Base-by-base conservation (phyloP, 2,113 vertebrate species). In the Grammomys dolichurus region DNA sequence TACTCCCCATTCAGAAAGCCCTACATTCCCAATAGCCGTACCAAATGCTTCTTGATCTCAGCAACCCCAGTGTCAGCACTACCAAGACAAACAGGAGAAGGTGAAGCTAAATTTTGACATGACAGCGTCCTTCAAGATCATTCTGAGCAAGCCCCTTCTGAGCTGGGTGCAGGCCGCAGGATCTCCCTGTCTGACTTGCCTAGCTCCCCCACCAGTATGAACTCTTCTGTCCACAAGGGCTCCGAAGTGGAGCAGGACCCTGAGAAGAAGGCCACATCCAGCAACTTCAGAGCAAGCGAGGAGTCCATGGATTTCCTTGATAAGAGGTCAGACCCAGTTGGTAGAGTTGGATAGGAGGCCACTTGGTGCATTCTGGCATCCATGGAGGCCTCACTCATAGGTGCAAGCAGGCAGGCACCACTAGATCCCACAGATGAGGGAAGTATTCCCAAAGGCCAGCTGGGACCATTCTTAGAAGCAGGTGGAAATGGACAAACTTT, bases 231-330 rank as follows among this genome's bases (percentile, higher is more conserved):
- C 96, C 99, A 99, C 98, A 99, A 99, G 0, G 99, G 99, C 56
- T 99, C 99, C 0, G 99, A 99, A 51, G 99, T 99, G 86, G 99
- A 99, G 98, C 99, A 99, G 97, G 99, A 99, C 0, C 97, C 98
- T 0, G 99, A 99, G 91, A 99, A 99, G 98, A 99, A 99, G 98
- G 98, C 99, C 91, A 98, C 98, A 6, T 98, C 99, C 28, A 99
- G 99, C 97, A 99, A 99, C 98, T 99, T 99, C 98, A 99, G 99
- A 72, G 99, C 99, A 16, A 99, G 48, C 48, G 48, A 51, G 48
- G 99, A 99, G 97, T 99, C 99, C n/a, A 99, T 99, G 99, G 99
- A 99, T 97, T 99, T 99, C 91, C 99, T 99, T 81, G 99, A 99
- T 98, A 99, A 99, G 97, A 99, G 97, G 48, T 51, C 48, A 51